phyloP scores from a whole-genome alignment of 2,797 vertebrate genomes.

The Garrulus glandarius region DNA sequence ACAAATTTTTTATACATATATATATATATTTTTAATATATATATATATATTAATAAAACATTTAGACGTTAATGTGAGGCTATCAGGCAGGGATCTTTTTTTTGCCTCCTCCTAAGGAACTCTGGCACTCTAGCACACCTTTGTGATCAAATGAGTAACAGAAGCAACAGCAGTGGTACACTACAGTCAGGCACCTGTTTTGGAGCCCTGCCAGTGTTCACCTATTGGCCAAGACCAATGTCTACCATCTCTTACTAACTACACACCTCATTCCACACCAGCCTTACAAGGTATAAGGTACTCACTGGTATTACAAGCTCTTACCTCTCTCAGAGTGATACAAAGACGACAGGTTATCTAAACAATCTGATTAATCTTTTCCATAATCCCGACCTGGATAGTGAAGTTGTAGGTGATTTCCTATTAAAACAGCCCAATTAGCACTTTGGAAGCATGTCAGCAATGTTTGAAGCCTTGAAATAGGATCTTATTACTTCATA shows the following conservation, averaged over 20 bases:
- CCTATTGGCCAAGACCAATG: not conserved
- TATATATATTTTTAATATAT: not conserved
- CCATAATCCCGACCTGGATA: not conserved
- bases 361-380: not conserved
- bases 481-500: not conserved
- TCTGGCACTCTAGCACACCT: not conserved
- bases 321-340: not conserved
- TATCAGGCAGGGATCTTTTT: not conserved
- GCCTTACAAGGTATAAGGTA: not conserved
- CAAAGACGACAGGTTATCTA: not conserved
- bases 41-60: not conserved
- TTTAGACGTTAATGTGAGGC: not conserved
- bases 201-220: not conserved
- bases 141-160: not conserved
- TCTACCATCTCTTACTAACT: not conserved
- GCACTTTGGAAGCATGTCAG: not conserved
- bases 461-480: not conserved
- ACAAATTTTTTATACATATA: too few species aligned
- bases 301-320: not conserved
- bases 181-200: not conserved
- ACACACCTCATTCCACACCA: not conserved
- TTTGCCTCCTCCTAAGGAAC: not conserved
- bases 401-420: not conserved
- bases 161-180: not conserved
- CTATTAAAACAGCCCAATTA: not conserved